Evolutionary conservation across 2,113 vertebrate species (phyloP).

Genomic region (Chaenogobius annularis): DNA sequence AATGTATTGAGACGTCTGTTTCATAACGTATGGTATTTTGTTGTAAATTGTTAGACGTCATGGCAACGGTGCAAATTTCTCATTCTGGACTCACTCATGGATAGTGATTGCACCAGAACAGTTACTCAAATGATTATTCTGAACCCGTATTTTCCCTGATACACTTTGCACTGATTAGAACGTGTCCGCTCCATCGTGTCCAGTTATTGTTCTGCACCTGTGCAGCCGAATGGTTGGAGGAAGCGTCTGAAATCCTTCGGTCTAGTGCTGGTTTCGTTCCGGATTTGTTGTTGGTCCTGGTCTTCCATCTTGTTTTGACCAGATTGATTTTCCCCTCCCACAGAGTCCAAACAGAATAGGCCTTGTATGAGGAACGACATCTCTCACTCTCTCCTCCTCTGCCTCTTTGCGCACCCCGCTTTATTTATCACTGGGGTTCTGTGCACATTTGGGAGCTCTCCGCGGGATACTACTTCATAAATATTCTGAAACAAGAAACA

Average conservation of each 20-base stretch:
- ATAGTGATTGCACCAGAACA: too few relatives aligned
- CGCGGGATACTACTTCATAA: conserved; percentile 37
- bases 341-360: conserved; percentile 54
- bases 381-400: conserved; percentile 36
- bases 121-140: too few relatives aligned
- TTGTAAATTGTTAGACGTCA: too few relatives aligned
- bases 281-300: conserved; percentile 1
- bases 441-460: conserved; percentile 27
- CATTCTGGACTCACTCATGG: too few relatives aligned
- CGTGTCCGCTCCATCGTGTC: not conserved
- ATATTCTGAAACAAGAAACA: conserved; percentile 36
- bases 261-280: not conserved
- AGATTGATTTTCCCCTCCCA: conserved; percentile 65
- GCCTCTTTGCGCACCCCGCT: conserved; percentile 44
- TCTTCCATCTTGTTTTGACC: conserved; percentile 26
- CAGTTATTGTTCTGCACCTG: not conserved
- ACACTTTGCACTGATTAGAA: too few relatives aligned
- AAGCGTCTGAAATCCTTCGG: not conserved
- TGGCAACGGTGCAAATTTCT: too few relatives aligned
- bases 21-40: too few relatives aligned
- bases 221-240: not conserved
- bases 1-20: too few relatives aligned
- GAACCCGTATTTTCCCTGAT: too few relatives aligned
- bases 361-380: conserved; percentile 55
- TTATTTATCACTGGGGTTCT: conserved; percentile 55